Conservation (phyloP, 2,797 vertebrate species). For the Acanthis flammea region DNA sequence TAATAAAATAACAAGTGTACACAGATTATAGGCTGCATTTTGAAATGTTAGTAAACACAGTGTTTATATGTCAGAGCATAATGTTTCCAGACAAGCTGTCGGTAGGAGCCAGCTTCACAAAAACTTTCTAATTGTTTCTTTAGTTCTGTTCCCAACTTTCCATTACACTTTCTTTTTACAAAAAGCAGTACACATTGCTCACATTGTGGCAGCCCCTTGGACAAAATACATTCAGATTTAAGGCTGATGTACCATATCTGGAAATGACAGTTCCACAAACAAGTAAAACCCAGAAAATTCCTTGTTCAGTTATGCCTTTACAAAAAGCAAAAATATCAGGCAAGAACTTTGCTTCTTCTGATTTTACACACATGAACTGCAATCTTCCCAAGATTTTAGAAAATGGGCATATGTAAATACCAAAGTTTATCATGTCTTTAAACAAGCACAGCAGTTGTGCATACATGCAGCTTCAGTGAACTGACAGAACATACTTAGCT, state of each 20-base stretch:
- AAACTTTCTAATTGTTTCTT: conserved; percentile 49
- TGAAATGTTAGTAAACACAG: conserved; percentile 77
- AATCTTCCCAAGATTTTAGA: background rate
- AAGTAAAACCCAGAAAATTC: background rate
- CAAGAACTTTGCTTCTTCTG: background rate
- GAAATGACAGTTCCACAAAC: background rate
- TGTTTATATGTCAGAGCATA: conserved; percentile 71
- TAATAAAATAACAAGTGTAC: conserved; percentile 70
- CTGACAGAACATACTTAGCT: background rate
- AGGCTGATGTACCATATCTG: background rate
- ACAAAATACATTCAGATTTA: conserved; percentile 15
- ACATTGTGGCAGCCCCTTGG: background rate
- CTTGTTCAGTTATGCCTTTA: background rate
- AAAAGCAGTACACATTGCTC: background rate
- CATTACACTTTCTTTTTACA: background rate
- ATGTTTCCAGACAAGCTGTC: conserved; percentile 68
- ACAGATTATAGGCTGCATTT: conserved; percentile 73
- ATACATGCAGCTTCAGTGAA: background rate
- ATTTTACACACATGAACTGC: background rate
- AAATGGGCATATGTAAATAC: background rate
- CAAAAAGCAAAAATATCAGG: background rate
- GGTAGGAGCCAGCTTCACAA: conserved; percentile 14
- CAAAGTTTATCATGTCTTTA: background rate
- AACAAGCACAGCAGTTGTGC: background rate
- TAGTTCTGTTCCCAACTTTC: conserved; percentile 36